Conservation (phyloP, 2,888 invertebrate genomes). For the Cinara cedri region DNA sequence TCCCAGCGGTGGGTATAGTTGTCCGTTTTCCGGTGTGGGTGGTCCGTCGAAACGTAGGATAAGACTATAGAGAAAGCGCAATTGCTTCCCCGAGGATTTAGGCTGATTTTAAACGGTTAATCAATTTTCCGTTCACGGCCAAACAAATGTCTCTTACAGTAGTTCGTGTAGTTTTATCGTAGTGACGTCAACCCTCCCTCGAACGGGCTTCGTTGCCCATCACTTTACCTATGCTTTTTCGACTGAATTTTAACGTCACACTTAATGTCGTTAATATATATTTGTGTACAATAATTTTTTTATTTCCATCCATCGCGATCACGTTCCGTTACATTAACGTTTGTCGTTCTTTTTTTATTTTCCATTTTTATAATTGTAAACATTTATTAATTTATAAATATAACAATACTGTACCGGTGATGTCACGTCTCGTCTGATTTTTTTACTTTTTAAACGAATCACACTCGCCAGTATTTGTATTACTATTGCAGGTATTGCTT, state of each 20-base stretch:
- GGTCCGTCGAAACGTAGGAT: no score
- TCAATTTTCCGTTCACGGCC: no score
- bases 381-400: slow-evolving; percentile 6
- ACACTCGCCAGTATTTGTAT: neutral
- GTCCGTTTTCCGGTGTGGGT: neutral
- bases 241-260: slow-evolving; percentile 29
- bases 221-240: neutral
- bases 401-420: neutral
- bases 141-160: no score
- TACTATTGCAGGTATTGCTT: neutral
- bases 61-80: no score
- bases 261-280: slow-evolving; percentile 3
- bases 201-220: neutral
- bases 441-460: neutral
- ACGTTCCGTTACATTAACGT: neutral
- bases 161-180: neutral
- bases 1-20: neutral
- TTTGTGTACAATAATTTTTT: neutral
- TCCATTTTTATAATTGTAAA: neutral
- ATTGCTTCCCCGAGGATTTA: no score
- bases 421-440: neutral
- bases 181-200: neutral
- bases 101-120: no score
- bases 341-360: neutral
- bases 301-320: neutral